Base-by-base conservation (phyloP, 64 coral and sea anemone genomes). In the Hydrozoanthus tunicans region DNA sequence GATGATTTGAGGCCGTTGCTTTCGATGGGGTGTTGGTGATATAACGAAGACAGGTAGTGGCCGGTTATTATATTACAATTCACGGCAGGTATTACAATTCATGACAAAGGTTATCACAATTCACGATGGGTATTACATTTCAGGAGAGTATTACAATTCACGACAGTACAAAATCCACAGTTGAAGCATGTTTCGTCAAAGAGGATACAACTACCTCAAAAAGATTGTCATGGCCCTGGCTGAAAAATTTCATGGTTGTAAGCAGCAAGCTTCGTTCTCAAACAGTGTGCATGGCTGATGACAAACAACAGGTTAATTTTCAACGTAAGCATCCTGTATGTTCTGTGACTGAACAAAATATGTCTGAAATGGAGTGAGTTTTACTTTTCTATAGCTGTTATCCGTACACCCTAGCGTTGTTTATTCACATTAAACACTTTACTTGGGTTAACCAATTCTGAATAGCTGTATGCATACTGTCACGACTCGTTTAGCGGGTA, bases 381-480 rank as follows among this genome's bases (percentile, higher is more conserved):
- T 26, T 7, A 74, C 71, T 5, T 74, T 74, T 51, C 71, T 74
- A 1, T 51, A 74, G 71, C 71, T 74, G 32, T 74, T 74, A 74
- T 0, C 71, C 71, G 32, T 74, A 77, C 73, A 77, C 73, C 32
- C 73, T 53, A 77, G 73, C 73, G 43, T 77, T 77, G 53, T 43
- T 1, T 77, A 10, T 7, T 53, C 43, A 77, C 43, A 11, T 77
- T 77, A 77, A 2, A 43, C 2, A 43, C 2, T 43, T 77, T 43
- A 77, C 73, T 53, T 77, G 73, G 11, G 6, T 53, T 27, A 77
- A 77, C 6, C 73, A 53, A 53, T 77, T 77, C 32, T 14, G 51
- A 77, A 77, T 77, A 77, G 27, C 73, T 77, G 73, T 77, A 77
- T 77, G 73, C 53, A 54, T 77, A 53, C 32, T 15, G 73, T 55